A percentile compares a stretch with the other conserved stretches of the same genome.
Conservation (phyloP, 2,888 invertebrate genomes). For the Hetaerina titia region DNA sequence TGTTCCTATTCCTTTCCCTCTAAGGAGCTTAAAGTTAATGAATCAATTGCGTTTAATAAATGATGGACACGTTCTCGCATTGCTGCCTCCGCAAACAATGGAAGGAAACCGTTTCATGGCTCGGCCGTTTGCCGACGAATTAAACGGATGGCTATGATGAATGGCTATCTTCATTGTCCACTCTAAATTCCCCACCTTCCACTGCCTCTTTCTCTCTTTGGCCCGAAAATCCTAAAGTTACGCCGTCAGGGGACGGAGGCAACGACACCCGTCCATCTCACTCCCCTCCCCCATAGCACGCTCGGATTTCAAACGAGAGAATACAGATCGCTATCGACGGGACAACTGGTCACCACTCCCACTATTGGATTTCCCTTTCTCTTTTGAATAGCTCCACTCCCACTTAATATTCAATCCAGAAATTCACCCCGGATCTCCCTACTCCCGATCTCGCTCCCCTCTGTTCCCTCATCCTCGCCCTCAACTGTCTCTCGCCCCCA, state of each 20-base stretch:
- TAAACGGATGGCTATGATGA: not conserved
- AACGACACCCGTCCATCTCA: not conserved
- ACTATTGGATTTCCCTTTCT: slow-evolving; percentile 26
- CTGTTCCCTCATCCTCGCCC: not conserved
- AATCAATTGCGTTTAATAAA: slow-evolving; percentile 23
- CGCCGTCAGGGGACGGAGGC: not conserved
- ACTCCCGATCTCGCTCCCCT: not conserved
- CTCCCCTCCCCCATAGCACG: not conserved
- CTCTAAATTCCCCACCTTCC: not conserved
- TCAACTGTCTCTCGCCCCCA: not conserved
- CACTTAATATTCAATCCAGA: slow-evolving; percentile 48
- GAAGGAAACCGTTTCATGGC: not conserved
- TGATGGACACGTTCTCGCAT: not conserved
- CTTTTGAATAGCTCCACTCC: slow-evolving; percentile 49
- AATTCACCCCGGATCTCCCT: not conserved
- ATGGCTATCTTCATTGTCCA: slow-evolving; percentile 11
- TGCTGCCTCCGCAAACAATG: not conserved
- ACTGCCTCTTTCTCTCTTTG: not conserved
- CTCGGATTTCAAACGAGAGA: not conserved
- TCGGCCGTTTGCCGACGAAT: slow-evolving; percentile 12
- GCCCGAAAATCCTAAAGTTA: not conserved
- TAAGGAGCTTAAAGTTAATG: not conserved
- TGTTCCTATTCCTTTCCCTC: not conserved
- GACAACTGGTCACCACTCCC: slow-evolving; percentile 48
- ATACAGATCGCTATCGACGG: slow-evolving; percentile 43